Evolutionary conservation across 2,888 invertebrate species (phyloP).

Genomic region (Tineola bisselliella): DNA sequence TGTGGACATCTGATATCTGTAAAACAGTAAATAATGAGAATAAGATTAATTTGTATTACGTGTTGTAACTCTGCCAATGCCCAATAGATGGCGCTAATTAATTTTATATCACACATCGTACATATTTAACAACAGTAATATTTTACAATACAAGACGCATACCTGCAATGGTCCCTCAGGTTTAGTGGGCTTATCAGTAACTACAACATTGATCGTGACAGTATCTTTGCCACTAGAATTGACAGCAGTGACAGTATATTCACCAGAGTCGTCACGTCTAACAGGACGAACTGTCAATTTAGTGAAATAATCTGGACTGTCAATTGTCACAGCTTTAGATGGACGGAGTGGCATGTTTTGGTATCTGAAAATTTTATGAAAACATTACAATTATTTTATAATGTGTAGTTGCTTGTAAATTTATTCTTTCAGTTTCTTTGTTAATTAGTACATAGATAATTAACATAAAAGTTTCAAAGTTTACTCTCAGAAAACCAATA

Average conservation of each 20-base stretch:
- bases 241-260: conserved; percentile 85
- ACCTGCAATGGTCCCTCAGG: conserved; percentile 93
- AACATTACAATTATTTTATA: no score
- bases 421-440: no score
- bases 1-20: conserved; percentile 82
- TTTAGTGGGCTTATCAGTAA: conserved; percentile 86
- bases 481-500: no score
- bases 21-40: no score
- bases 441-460: no score
- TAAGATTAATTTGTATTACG: no score
- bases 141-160: conserved; percentile 9
- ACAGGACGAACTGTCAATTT: conserved; percentile 85
- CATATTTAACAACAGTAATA: no score
- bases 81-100: no score
- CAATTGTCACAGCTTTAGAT: conserved; percentile 80
- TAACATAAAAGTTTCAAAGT: no score
- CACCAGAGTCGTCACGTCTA: conserved; percentile 83
- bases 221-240: conserved; percentile 89
- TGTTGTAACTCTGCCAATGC: no score
- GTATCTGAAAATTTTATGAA: conserved; percentile 71
- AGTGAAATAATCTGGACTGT: conserved; percentile 87
- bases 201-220: conserved; percentile 81
- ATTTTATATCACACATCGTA: no score
- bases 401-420: no score
- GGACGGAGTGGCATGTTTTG: conserved; percentile 78